Evolutionary conservation across 1,140 invertebrate genomes (phyloP), one percentile per base, ranked within the genome.

Genomic region (Parapsyche elsis): DNA sequence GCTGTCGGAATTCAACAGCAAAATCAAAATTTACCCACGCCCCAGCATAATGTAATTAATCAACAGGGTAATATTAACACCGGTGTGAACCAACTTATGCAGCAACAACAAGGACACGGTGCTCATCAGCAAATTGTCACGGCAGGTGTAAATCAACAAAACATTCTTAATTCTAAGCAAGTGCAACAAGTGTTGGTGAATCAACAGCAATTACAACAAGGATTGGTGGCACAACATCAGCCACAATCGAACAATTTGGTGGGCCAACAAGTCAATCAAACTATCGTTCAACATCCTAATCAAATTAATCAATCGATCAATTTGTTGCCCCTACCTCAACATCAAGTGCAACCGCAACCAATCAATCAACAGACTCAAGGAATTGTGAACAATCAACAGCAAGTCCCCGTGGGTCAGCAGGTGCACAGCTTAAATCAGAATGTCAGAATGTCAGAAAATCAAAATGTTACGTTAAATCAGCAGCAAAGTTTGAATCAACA

Each of bases 351-450:
- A 24, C 85, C 82, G 81, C 81, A 83, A 19, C 88, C 90, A 85
- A 78, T 73, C 16, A 87, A 86, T 12, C 88, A 88, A 84, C 90
- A 87, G 77, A 84, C 79, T 73, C 85, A 87, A 84, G 85, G 59
- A 12, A 46, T 46, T 85, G 67, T 87, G 44, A 30, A 88, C 59
- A 88, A 86, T 75, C 89, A 90, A 80, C 86, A 86, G 71, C 82
- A 77, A 71, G 30, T 76, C 45, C 26, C 46, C 14, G 79, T 76
- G 0, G 19, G 24, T n/a, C 61, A 76, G 45, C 80, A 81, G 21
- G 61, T 73, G 9, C 80, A 77, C 64, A 81, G 21, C 46, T 23
- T 46, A 5, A 73, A 46, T 19, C 73, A 79, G 84, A n/a, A n/a
- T n/a, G n/a, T n/a, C n/a, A n/a, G n/a, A n/a, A n/a, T n/a, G n/a